Conservation (phyloP, 2,797 vertebrate species). For the Onychomys torridus region DNA sequence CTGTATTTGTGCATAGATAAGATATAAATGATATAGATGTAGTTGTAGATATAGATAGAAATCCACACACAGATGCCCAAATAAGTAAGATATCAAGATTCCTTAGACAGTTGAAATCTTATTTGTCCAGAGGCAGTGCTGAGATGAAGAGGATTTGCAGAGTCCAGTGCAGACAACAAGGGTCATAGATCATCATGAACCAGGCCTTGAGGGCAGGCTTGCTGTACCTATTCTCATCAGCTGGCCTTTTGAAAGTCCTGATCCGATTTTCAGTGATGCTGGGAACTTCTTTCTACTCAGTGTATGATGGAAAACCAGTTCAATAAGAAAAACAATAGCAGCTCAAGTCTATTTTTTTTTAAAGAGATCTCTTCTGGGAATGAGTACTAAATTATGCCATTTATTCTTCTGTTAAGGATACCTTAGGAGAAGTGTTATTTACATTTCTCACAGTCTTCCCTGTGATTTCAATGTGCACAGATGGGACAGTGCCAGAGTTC, state of each 20-base stretch:
- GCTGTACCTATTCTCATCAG: background rate
- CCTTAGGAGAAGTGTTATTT: background rate
- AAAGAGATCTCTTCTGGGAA: background rate
- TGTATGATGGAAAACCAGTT: background rate
- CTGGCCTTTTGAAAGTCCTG: background rate
- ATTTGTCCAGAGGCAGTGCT: background rate
- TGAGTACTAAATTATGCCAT: background rate
- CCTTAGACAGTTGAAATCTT: background rate
- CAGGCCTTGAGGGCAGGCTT: background rate
- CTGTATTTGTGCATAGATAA: too few species aligned
- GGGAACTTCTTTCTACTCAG: background rate
- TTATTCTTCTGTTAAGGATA: background rate
- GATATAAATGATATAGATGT: too few species aligned
- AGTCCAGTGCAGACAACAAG: background rate
- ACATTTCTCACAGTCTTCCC: background rate
- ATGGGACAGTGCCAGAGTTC: background rate
- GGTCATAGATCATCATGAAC: background rate
- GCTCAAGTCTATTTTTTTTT: background rate
- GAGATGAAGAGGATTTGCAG: background rate
- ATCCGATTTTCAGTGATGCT: background rate
- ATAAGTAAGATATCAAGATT: background rate
- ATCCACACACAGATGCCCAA: too few species aligned
- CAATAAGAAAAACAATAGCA: background rate
- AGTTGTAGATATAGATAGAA: too few species aligned
- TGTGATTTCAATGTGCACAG: background rate